Percentiles rank a stretch among this genome's conserved stretches.
Conservation (phyloP, 2,113 vertebrate genomes). For the Vulpes vulpes region DNA sequence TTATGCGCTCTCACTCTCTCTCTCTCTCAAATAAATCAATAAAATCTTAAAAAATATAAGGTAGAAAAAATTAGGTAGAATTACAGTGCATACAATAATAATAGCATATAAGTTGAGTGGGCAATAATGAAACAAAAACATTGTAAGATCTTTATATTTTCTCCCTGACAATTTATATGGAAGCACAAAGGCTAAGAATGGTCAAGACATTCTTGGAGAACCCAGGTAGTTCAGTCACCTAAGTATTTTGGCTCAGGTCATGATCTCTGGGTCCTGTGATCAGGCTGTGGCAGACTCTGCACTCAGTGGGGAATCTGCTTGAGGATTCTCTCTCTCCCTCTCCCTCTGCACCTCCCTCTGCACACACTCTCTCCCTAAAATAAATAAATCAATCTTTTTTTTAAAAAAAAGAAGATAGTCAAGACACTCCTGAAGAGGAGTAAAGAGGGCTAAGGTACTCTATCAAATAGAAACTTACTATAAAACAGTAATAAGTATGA, state of each 20-base stretch:
- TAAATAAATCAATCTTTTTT: no score
- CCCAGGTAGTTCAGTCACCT: neutral
- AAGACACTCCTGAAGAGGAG: neutral
- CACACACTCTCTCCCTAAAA: no score
- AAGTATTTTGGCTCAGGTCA: no score
- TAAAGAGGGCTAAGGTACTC: neutral
- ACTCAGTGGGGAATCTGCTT: no score
- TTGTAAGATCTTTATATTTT: neutral
- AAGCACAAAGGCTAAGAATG: neutral
- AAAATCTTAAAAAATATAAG: no score
- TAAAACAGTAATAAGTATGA: neutral
- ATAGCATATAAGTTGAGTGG: neutral
- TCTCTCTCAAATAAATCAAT: no score
- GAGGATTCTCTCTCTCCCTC: no score
- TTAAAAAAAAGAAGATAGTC: neutral
- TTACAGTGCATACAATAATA: neutral
- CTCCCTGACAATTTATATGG: neutral
- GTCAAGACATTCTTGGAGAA: neutral
- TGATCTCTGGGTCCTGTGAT: no score
- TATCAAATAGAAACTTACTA: neutral
- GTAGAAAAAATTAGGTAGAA: neutral
- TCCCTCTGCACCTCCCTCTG: no score
- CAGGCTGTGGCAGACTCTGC: no score
- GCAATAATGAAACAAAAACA: neutral
- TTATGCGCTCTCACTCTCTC: no score